Evolutionary conservation across 2,113 vertebrate species (phyloP).

Genomic region (Symphodus melops): DNA sequence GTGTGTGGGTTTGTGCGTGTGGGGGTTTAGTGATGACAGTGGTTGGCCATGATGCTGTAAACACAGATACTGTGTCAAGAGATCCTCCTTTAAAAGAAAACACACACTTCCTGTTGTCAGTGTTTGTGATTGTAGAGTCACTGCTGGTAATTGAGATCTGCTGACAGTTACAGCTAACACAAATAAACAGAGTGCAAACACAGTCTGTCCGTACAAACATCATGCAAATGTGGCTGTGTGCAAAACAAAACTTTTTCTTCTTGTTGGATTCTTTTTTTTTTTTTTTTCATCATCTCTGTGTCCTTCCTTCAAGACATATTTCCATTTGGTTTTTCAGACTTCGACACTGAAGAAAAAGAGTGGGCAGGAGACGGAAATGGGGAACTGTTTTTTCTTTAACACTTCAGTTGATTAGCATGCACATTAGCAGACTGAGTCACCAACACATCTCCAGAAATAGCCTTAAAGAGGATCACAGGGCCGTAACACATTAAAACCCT

Average conservation of each 20-base stretch:
- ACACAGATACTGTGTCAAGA: constrained; percentile 79
- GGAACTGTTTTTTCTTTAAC: constrained; percentile 18
- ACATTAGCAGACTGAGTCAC: constrained; percentile 47
- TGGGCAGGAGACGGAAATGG: constrained; percentile 6
- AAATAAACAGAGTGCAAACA: constrained; percentile 49
- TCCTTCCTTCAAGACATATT: constrained; percentile 2
- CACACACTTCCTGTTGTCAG: constrained; percentile 81
- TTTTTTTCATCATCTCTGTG: neutral
- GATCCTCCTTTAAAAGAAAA: constrained; percentile 80
- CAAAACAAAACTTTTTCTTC: neutral
- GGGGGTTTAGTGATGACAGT: constrained; percentile 53
- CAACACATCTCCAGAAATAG: constrained; percentile 29
- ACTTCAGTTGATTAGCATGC: constrained; percentile 16
- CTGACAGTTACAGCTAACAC: constrained; percentile 58
- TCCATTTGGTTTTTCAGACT: constrained; percentile 27
- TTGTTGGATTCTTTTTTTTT: neutral
- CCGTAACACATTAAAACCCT: constrained; percentile 10
- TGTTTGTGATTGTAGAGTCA: constrained; percentile 46
- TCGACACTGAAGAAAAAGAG: neutral
- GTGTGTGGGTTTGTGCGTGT: constrained; percentile 13
- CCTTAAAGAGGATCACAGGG: constrained; percentile 14
- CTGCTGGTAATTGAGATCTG: constrained; percentile 71
- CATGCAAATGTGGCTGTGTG: constrained; percentile 21
- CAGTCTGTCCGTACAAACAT: constrained; percentile 46
- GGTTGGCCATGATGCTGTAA: constrained; percentile 66